These are phyloP conservation scores for Hydrolagus affinis DNA, from an alignment of 2,113 vertebrate genomes.

Conservation along the genomic window DNA sequence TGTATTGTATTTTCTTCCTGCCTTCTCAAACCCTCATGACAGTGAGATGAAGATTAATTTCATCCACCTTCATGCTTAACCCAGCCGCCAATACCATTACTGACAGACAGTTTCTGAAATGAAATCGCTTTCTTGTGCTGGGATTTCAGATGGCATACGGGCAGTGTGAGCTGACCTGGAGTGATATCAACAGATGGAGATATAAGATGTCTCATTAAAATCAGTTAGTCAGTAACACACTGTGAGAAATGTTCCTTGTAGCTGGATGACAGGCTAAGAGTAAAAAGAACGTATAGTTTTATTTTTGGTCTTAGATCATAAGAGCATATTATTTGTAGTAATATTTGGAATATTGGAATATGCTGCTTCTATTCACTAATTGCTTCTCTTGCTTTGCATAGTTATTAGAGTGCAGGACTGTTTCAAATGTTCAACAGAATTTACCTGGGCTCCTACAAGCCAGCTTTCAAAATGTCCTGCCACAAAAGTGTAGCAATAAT, in stretches of 20 bases:
- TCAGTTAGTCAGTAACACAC: not conserved
- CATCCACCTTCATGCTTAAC: conserved; percentile 8
- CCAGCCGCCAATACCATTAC: not conserved
- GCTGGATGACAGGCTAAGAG: not conserved
- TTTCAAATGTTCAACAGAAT: conserved; percentile 24
- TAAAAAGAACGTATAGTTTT: not conserved
- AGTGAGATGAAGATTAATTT: conserved; percentile 24
- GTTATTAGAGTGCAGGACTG: not conserved
- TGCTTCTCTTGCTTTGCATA: not conserved
- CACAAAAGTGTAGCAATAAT: not conserved
- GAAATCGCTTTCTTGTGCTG: not conserved
- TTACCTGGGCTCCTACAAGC: not conserved
- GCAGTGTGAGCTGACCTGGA: conserved; percentile 5
- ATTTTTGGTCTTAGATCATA: not conserved
- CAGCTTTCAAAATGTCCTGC: conserved; percentile 10
- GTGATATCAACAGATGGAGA: conserved; percentile 14
- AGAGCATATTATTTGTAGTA: not conserved
- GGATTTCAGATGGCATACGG: conserved; percentile 17
- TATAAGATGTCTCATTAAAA: conserved; percentile 28
- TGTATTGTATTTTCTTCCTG: not conserved
- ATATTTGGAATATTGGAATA: not conserved
- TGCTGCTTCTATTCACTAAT: not conserved
- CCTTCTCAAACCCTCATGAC: conserved; percentile 2
- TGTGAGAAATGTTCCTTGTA: not conserved
- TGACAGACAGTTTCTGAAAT: conserved; percentile 17